These are phyloP conservation scores for Neopelma chrysocephalum DNA, from an alignment of 2,797 vertebrate species.

Conservation along the genomic window DNA sequence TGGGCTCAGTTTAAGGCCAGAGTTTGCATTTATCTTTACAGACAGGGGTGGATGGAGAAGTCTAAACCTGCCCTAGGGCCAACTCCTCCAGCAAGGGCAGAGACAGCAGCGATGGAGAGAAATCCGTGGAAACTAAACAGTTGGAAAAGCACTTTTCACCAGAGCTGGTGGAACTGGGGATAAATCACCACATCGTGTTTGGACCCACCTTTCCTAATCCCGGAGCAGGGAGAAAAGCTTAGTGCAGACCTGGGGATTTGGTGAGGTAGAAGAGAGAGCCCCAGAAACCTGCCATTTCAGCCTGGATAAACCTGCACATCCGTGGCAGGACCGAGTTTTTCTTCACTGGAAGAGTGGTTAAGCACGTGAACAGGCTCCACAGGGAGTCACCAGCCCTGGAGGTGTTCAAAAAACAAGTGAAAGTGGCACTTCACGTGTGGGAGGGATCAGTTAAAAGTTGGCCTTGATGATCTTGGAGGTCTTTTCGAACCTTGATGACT, in stretches of 20 bases:
- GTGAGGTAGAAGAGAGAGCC: neutral
- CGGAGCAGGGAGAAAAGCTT: neutral
- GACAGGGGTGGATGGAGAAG: neutral
- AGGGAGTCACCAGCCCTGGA: neutral
- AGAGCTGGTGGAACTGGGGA: neutral
- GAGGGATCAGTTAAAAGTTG: neutral
- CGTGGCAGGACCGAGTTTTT: neutral
- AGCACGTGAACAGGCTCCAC: neutral
- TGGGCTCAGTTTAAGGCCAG: neutral
- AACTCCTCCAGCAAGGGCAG: neutral
- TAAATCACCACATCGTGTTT: neutral
- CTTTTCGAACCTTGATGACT: neutral
- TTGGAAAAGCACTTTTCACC: conserved; percentile 15
- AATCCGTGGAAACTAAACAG: neutral
- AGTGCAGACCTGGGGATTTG: neutral
- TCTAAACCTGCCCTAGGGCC: neutral
- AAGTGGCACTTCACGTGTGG: fast-evolving
- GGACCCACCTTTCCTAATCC: neutral
- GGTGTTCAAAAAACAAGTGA: fast-evolving
- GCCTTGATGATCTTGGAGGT: neutral
- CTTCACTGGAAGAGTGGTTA: no score
- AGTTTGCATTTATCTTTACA: neutral
- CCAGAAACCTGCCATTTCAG: neutral
- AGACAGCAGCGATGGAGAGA: neutral
- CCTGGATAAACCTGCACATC: neutral